phyloP scores from a whole-genome alignment of 2,797 vertebrate species.

The Muscicapa striata region DNA sequence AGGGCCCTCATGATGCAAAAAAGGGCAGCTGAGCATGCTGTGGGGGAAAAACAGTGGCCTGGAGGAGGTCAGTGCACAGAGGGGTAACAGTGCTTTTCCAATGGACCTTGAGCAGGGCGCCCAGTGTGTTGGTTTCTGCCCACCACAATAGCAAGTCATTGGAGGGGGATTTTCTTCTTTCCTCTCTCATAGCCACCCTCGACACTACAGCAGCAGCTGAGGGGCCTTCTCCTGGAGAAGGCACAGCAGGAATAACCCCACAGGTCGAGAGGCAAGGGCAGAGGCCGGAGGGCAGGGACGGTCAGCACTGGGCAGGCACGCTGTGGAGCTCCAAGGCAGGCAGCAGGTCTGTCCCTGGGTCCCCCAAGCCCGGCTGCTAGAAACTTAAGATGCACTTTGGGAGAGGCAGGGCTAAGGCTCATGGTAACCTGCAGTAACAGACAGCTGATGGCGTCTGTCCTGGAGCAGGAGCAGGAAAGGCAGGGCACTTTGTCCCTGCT shows the following conservation, averaged over 20 bases:
- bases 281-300: constrained; percentile 62
- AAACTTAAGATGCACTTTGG: constrained; percentile 66
- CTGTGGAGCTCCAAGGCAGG: not conserved
- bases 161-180: constrained; percentile 31
- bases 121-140: constrained; percentile 57
- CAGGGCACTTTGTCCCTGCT: accelerated
- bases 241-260: constrained; percentile 54
- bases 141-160: constrained; percentile 39
- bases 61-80: not conserved
- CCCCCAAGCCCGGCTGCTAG: constrained; percentile 25
- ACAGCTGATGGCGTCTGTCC: constrained; percentile 10
- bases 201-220: constrained; percentile 23
- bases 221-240: constrained; percentile 45
- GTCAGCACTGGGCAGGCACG: not conserved
- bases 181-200: not conserved
- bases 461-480: not conserved
- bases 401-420: not conserved
- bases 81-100: constrained; percentile 5
- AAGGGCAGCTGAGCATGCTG: not conserved
- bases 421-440: not conserved
- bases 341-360: constrained; percentile 44
- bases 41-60: not conserved
- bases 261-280: constrained; percentile 58
- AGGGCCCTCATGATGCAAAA: not conserved
- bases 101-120: not conserved